phyloP scores from a whole-genome alignment of 1,140 invertebrate species.

The Zaprionus africanus region DNA sequence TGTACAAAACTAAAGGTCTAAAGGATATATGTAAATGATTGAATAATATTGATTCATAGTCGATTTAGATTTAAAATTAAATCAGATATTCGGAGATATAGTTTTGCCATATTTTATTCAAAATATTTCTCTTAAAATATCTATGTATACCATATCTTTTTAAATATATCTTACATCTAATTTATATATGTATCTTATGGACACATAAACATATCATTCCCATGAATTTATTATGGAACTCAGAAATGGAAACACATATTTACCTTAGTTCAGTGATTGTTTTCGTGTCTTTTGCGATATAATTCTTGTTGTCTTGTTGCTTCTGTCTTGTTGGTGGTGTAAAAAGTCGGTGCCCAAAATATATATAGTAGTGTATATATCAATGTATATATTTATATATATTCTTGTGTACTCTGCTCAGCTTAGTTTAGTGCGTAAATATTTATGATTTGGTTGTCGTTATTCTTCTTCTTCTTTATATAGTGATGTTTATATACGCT shows the following conservation, averaged over 20 bases:
- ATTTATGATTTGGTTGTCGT: slow-evolving; percentile 41
- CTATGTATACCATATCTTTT: too few relatives aligned
- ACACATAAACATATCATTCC: background rate
- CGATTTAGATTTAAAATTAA: background rate
- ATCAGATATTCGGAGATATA: background rate
- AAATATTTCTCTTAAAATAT: too few relatives aligned
- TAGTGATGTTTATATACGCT: slow-evolving; percentile 35
- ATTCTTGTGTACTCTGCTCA: slow-evolving; percentile 62
- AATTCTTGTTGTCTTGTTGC: slow-evolving; percentile 62
- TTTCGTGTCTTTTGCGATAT: slow-evolving; percentile 75
- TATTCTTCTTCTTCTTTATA: slow-evolving; percentile 25
- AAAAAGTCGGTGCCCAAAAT: slow-evolving; percentile 80
- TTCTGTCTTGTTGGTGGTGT: slow-evolving; percentile 53
- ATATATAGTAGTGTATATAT: slow-evolving; percentile 64
- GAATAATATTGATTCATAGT: background rate
- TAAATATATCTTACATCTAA: background rate
- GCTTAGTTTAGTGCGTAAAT: slow-evolving; percentile 57
- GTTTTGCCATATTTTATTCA: too few relatives aligned
- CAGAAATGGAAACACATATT: slow-evolving; percentile 21
- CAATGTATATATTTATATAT: slow-evolving; percentile 37
- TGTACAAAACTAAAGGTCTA: background rate
- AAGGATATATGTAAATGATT: too few relatives aligned
- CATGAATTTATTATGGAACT: background rate
- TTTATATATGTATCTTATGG: too few relatives aligned
- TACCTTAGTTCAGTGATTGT: slow-evolving; percentile 82